Conservation (phyloP, 35 echinoderm and acorn worm species). For the Acanthaster planci region DNA sequence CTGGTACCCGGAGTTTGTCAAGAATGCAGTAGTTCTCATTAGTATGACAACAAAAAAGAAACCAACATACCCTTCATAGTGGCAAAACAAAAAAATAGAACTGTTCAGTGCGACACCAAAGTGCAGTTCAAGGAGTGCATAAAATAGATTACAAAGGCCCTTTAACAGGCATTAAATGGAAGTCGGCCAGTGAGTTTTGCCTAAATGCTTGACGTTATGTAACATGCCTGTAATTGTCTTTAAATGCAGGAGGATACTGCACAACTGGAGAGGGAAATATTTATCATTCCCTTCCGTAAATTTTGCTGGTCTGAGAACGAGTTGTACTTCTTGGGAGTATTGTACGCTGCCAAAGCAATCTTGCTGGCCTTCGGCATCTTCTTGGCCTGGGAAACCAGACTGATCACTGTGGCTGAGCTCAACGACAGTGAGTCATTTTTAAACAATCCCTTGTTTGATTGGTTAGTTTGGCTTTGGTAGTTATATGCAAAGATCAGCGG, state of each 20-base stretch:
- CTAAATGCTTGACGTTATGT: neutral
- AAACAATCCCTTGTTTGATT: too few relatives aligned
- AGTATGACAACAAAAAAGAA: too few relatives aligned
- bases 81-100: too few relatives aligned
- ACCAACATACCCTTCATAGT: too few relatives aligned
- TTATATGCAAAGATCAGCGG: too few relatives aligned
- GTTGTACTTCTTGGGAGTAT: conserved; percentile 4
- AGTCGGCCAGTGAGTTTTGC: neutral
- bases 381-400: conserved; percentile 37
- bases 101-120: too few relatives aligned
- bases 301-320: conserved; percentile 20
- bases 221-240: neutral
- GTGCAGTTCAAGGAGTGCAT: too few relatives aligned
- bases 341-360: conserved; percentile 11
- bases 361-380: conserved; percentile 26
- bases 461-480: neutral
- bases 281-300: neutral
- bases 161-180: neutral
- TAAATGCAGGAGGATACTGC: neutral
- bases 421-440: conserved; percentile 36
- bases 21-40: too few relatives aligned
- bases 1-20: too few relatives aligned
- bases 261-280: conserved; percentile 5
- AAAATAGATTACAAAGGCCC: neutral
- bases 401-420: conserved; percentile 20